These are phyloP conservation scores for Pogoniulus pusillus DNA, from an alignment of 2,797 vertebrate species.

Conservation along the genomic window DNA sequence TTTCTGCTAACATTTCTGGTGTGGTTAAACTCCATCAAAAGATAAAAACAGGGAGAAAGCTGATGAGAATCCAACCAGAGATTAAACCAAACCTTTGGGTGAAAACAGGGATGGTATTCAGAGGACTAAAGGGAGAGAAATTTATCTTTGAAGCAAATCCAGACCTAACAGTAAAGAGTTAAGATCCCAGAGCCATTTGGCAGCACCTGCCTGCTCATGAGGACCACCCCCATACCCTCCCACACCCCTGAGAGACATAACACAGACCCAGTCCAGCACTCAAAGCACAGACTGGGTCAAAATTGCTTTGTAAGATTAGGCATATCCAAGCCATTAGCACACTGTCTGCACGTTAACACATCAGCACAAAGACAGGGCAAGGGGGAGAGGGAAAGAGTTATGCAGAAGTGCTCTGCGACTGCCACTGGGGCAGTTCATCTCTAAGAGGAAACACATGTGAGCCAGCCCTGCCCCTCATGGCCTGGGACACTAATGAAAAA, in stretches of 20 bases:
- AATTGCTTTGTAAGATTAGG: slow-evolving; percentile 37
- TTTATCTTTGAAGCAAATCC: background rate
- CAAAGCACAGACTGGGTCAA: background rate
- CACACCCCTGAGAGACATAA: background rate
- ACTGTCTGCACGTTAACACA: slow-evolving; percentile 68
- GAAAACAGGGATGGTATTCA: background rate
- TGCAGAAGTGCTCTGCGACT: slow-evolving; percentile 44
- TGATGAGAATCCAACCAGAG: background rate
- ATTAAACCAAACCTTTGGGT: background rate
- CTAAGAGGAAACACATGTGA: slow-evolving; percentile 74
- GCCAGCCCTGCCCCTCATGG: slow-evolving; percentile 48
- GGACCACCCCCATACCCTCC: background rate
- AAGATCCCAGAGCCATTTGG: background rate
- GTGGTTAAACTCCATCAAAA: background rate
- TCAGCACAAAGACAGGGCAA: slow-evolving; percentile 50
- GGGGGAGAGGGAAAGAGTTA: slow-evolving; percentile 46
- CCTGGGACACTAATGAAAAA: slow-evolving; percentile 74
- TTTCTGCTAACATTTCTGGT: background rate
- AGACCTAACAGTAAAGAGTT: background rate
- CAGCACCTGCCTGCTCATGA: background rate
- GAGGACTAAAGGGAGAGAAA: background rate
- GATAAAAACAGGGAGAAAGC: background rate
- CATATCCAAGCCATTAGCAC: slow-evolving; percentile 46
- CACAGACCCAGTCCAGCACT: background rate
- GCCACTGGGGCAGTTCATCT: slow-evolving; percentile 55